Evolutionary conservation across 2,888 invertebrate genomes (phyloP), one percentile per base, ranked within the genome.

Genomic region (Cheiracanthium punctorium): DNA sequence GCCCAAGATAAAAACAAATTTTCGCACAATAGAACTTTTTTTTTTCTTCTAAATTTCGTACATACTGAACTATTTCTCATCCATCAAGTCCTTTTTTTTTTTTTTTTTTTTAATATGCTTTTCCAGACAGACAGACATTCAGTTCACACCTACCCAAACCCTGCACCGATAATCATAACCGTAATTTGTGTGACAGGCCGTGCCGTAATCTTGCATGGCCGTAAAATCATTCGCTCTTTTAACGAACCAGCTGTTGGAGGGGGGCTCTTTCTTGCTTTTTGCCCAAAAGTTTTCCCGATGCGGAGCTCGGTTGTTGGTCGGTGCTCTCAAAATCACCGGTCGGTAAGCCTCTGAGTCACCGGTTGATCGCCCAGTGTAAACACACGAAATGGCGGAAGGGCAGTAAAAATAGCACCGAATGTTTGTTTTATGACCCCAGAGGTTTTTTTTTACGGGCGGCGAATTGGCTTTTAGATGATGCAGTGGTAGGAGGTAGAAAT

Each of bases 121-220:
- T n/a, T n/a, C n/a, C n/a, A n/a, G n/a, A n/a, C n/a, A n/a, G n/a
- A n/a, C n/a, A n/a, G n/a, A n/a, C n/a, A n/a, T n/a, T 24, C 58
- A 24, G 14, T 58, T 58, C 58, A 58, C 58, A 58, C 58, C 58
- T 58, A 58, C 58, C 24, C 58, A 58, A 20, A 58, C 24, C n/a
- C 2, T 8, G 58, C 43, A 2, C 43, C 43, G 43, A 48, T 48
- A 48, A 48, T 48, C 43, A 17, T 7, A 12, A 12, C 24, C 24
- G 58, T 58, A 58, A 58, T 58, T 58, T 58, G 58, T 58, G 58
- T 58, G 58, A 58, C 58, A 58, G 58, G 24, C 58, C 58, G 14
- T 4, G 58, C 58, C 24, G 24, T 58, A 58, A 58, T 17, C 8
- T 58, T 17, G 58, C 37, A 4, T 10, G 10, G 37, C 37, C 10